Evolutionary conservation across 2,113 vertebrate species (phyloP).

Genomic region (Scophthalmus maximus): DNA sequence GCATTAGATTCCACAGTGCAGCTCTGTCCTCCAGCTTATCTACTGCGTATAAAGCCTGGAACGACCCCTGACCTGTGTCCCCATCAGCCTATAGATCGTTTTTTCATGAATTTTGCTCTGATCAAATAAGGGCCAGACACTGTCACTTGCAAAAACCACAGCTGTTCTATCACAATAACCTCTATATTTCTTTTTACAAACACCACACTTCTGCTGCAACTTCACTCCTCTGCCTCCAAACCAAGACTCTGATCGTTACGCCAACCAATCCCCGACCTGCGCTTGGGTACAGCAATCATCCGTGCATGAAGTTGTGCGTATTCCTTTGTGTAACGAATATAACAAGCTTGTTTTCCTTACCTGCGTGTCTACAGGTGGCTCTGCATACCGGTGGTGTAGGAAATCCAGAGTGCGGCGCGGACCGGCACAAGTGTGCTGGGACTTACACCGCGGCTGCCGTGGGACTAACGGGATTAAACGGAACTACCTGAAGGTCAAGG

Average conservation of each 20-base stretch:
- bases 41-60: background rate
- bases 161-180: background rate
- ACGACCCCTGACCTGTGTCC: background rate
- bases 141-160: too few relatives aligned
- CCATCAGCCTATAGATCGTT: too few relatives aligned
- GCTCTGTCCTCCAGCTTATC: slow-evolving; percentile 1
- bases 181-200: background rate
- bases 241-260: background rate
- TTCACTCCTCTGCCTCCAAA: background rate
- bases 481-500: slow-evolving; percentile 71
- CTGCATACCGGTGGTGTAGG: slow-evolving; percentile 61
- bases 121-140: too few relatives aligned
- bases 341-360: slow-evolving; percentile 61
- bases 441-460: slow-evolving; percentile 40
- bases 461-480: slow-evolving; percentile 72
- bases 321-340: background rate
- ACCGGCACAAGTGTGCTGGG: slow-evolving; percentile 55
- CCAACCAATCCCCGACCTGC: background rate
- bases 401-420: slow-evolving; percentile 50
- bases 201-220: background rate
- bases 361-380: slow-evolving; percentile 74
- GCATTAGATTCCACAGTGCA: slow-evolving; percentile 28
- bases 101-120: too few relatives aligned
- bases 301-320: fast-evolving
- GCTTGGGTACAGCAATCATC: background rate